Conservation (phyloP, 1,140 invertebrate genomes). For the Cardiocondyla obscurior region DNA sequence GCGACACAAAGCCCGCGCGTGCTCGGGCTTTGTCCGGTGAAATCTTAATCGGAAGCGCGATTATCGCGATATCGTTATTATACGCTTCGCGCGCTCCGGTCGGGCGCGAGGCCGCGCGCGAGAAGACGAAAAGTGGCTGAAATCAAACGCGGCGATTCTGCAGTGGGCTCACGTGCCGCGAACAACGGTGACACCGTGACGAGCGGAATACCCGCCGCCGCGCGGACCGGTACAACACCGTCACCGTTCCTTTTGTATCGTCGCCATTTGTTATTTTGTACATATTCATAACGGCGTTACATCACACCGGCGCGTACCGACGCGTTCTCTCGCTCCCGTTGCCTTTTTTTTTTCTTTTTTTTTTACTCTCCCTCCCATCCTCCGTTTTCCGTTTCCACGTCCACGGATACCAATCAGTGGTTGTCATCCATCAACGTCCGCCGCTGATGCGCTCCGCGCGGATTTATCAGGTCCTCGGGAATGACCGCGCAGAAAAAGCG, state of each 20-base stretch:
- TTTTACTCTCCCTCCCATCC: constrained; percentile 16
- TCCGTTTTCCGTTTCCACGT: constrained; percentile 62
- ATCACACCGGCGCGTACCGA: constrained; percentile 74
- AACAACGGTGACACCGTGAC: constrained; percentile 73
- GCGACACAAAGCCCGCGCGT: constrained; percentile 60
- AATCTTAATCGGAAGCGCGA: constrained; percentile 68
- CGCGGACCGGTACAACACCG: constrained; percentile 64
- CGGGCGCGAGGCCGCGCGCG: constrained; percentile 45
- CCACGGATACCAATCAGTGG: constrained; percentile 63
- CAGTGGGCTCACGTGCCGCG: constrained; percentile 73
- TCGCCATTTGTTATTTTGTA: constrained; percentile 77
- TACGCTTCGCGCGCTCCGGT: constrained; percentile 13
- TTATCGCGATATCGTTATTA: constrained; percentile 60
- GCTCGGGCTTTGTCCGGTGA: constrained; percentile 51
- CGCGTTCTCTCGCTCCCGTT: constrained; percentile 63
- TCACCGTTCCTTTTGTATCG: constrained; percentile 67
- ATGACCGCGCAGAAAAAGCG: constrained; percentile 28
- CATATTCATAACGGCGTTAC: constrained; percentile 80
- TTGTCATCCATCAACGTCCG: constrained; percentile 67
- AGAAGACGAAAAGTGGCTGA: constrained; percentile 60
- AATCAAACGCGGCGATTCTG: constrained; percentile 71
- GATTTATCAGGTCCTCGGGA: constrained; percentile 34
- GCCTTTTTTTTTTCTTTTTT: constrained; percentile 46
- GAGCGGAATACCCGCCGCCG: constrained; percentile 66
- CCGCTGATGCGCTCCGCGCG: constrained; percentile 37